Conservation (phyloP, 2,797 vertebrate genomes). For the Ambastaia sidthimunki region DNA sequence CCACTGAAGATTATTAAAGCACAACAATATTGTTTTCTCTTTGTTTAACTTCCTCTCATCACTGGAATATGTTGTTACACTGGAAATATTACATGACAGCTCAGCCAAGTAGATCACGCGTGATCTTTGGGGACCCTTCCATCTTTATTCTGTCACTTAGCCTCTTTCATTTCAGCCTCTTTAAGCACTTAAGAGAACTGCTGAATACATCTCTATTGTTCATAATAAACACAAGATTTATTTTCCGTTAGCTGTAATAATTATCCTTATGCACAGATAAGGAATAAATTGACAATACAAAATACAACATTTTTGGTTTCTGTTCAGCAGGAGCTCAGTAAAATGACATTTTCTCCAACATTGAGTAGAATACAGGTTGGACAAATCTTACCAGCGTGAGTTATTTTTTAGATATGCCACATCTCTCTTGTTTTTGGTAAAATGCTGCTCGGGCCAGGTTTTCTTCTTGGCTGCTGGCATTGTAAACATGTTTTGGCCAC, state of each 20-base stretch:
- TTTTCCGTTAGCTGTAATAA: background rate
- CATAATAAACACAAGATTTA: too few relatives aligned
- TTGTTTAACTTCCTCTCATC: slow-evolving; percentile 12
- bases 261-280: background rate
- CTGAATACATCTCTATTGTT: too few relatives aligned
- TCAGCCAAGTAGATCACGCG: background rate
- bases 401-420: too few relatives aligned
- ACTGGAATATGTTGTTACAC: slow-evolving; percentile 1
- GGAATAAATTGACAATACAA: background rate
- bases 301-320: background rate
- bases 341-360: background rate
- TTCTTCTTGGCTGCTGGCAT: too few relatives aligned
- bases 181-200: background rate
- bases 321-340: background rate
- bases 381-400: too few relatives aligned
- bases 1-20: slow-evolving; percentile 16
- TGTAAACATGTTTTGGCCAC: too few relatives aligned
- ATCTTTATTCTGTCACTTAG: background rate
- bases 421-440: too few relatives aligned
- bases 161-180: too few relatives aligned
- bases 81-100: background rate
- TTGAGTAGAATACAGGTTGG: too few relatives aligned
- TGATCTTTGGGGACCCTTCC: background rate
- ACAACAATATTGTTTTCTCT: slow-evolving; percentile 7
- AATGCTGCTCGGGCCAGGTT: too few relatives aligned